Percentiles rank a stretch among this genome's conserved stretches.
These are phyloP conservation scores for Enteromius treurensis DNA, from an alignment of 2,797 vertebrate species.

Conservation along the genomic window DNA sequence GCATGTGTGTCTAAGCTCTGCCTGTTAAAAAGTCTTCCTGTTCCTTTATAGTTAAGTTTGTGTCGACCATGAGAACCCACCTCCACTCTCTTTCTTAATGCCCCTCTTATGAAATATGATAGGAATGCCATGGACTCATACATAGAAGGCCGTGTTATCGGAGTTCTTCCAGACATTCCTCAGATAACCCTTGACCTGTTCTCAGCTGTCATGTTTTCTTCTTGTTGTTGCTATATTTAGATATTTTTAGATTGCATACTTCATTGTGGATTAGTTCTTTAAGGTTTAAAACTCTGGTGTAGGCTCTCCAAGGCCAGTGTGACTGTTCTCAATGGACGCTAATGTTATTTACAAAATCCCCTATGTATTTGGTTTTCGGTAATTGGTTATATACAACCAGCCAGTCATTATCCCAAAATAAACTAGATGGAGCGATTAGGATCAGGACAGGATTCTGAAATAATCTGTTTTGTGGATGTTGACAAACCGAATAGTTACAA, in stretches of 20 bases:
- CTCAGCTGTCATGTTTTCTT: constrained; percentile 17
- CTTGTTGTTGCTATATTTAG: constrained; percentile 37
- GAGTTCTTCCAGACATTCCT: constrained; percentile 51
- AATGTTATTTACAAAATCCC: not conserved
- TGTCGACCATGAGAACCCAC: not conserved
- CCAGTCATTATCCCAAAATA: not conserved
- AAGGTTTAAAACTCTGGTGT: constrained; percentile 4
- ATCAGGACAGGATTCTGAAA: not conserved
- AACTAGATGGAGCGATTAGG: not conserved
- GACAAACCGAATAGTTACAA: not conserved
- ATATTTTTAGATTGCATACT: constrained; percentile 6
- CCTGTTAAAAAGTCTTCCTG: not conserved
- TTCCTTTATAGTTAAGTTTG: not conserved
- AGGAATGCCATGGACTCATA: constrained; percentile 55
- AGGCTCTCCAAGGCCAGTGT: not conserved
- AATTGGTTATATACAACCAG: not conserved
- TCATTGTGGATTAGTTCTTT: not conserved
- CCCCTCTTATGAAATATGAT: constrained; percentile 57
- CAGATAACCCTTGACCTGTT: constrained; percentile 55
- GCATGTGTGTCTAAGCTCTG: constrained; percentile 6
- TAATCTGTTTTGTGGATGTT: not conserved
- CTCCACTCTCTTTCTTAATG: constrained; percentile 22
- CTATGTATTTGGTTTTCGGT: not conserved
- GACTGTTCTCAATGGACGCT: not conserved
- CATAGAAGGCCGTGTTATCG: constrained; percentile 37